A percentile compares a stretch with the other conserved stretches of the same genome.
phyloP scores from a whole-genome alignment of 2,113 vertebrate genomes.

The Solea senegalensis region DNA sequence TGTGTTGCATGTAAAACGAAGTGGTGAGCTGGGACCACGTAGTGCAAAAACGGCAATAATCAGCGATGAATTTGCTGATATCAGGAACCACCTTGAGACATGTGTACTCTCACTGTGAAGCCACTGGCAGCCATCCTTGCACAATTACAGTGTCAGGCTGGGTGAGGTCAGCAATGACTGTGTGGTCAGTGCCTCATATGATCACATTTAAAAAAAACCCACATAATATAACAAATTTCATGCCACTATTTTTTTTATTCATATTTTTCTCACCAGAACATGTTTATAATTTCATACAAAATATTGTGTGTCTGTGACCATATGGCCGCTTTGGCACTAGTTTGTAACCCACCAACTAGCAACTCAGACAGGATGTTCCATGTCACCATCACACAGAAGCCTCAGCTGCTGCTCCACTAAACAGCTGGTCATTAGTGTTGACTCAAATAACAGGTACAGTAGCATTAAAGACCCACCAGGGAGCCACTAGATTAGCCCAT shows the following conservation, averaged over 20 bases:
- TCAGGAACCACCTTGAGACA: too few species aligned
- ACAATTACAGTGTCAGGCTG: too few species aligned
- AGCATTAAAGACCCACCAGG: constrained; percentile 28
- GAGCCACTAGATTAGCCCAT: constrained; percentile 17
- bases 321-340: constrained; percentile 24
- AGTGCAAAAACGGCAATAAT: too few species aligned
- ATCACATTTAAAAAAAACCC: too few species aligned
- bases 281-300: neutral
- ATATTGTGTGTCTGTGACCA: constrained; percentile 12
- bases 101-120: too few species aligned
- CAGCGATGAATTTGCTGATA: too few species aligned
- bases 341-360: neutral
- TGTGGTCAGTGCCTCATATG: too few species aligned
- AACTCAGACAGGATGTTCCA: neutral
- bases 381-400: constrained; percentile 10
- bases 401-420: constrained; percentile 55
- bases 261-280: neutral
- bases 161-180: too few species aligned
- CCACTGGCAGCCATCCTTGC: too few species aligned
- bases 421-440: constrained; percentile 63
- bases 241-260: neutral
- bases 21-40: too few species aligned
- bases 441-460: constrained; percentile 43
- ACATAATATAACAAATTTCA: neutral
- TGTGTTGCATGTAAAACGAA: too few species aligned